Conservation (phyloP, 2,888 invertebrate genomes). For the Criorhina ranunculi region DNA sequence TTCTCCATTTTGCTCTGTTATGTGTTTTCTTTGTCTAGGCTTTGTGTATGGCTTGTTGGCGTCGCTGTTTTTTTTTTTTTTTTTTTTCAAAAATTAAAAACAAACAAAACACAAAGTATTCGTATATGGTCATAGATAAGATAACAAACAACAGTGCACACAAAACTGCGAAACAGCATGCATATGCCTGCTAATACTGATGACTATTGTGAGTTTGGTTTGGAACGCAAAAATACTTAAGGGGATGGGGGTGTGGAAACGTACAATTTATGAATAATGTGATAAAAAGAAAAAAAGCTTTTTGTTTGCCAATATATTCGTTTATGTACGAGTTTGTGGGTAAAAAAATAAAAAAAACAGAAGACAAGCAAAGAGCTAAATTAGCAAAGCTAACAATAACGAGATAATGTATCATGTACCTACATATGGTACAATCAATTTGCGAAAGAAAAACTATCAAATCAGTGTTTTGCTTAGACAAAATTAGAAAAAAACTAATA, state of each 20-base stretch:
- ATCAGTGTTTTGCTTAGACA: neutral
- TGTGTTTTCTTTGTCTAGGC: constrained; percentile 14
- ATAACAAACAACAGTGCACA: constrained; percentile 26
- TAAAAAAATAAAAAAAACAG: neutral
- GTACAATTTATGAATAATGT: constrained; percentile 46
- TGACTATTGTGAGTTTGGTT: neutral
- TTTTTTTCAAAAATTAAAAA: constrained; percentile 36
- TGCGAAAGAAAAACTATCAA: constrained; percentile 4
- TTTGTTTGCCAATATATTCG: constrained; percentile 47
- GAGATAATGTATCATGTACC: constrained; percentile 29
- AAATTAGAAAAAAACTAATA: constrained; percentile 1
- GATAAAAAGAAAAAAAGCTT: constrained; percentile 49
- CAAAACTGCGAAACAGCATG: constrained; percentile 29
- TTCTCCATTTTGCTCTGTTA: constrained; percentile 15
- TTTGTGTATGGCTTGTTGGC: constrained; percentile 6
- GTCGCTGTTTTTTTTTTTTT: constrained; percentile 11
- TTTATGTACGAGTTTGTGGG: constrained; percentile 1
- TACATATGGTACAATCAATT: no score
- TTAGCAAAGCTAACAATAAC: constrained; percentile 2
- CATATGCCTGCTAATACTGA: constrained; percentile 17
- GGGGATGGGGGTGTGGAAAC: constrained; percentile 11
- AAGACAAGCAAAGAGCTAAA: neutral
- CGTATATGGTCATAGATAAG: constrained; percentile 56
- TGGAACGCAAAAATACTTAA: constrained; percentile 37
- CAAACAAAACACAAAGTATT: constrained; percentile 44